These are phyloP conservation scores for Branchipolynoe longqiensis DNA, from an alignment of 2,888 invertebrate genomes.

Conservation along the genomic window DNA sequence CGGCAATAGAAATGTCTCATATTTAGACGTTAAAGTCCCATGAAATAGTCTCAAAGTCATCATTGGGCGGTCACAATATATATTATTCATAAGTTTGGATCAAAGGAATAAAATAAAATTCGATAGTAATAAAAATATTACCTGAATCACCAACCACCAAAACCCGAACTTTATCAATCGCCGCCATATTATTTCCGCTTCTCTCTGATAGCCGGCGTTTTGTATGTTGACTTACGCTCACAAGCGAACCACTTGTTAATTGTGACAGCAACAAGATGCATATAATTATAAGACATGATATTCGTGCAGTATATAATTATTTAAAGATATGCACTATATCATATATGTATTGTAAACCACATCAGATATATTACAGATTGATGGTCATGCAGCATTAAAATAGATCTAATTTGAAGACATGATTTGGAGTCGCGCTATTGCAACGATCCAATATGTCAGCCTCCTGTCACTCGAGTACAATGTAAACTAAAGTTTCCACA, in stretches of 20 bases:
- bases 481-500: not conserved
- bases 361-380: not conserved
- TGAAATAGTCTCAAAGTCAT: too few relatives aligned
- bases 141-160: conserved; percentile 80
- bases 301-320: not conserved
- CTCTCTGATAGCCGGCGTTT: not conserved
- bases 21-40: too few relatives aligned
- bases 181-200: conserved; percentile 55
- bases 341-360: not conserved
- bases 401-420: not conserved
- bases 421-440: not conserved
- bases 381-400: not conserved
- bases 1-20: too few relatives aligned
- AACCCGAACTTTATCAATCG: conserved; percentile 78
- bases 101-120: too few relatives aligned
- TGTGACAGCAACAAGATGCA: not conserved
- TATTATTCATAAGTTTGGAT: too few relatives aligned
- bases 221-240: not conserved
- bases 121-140: conserved; percentile 61
- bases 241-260: not conserved
- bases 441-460: conserved; percentile 25
- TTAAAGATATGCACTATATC: not conserved
- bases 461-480: not conserved
- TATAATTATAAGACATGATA: not conserved
- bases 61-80: too few relatives aligned